These are phyloP conservation scores for Collichthys lucidus DNA, from an alignment of 2,113 vertebrate species.

Conservation along the genomic window DNA sequence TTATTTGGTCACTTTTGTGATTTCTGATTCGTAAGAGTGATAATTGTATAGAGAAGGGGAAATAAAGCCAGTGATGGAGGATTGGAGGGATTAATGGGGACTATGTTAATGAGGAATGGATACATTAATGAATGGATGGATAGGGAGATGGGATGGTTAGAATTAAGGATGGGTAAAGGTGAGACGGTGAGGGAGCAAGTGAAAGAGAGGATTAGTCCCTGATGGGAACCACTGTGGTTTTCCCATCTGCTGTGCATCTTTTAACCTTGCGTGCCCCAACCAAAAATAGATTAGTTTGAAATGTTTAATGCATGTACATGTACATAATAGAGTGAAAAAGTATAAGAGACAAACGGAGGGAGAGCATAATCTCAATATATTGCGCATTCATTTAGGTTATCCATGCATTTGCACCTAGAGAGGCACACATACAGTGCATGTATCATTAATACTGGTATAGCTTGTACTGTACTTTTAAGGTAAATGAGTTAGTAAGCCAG, in stretches of 20 bases:
- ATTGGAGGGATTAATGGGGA: not conserved
- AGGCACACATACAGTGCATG: not conserved
- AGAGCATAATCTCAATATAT: constrained; percentile 12
- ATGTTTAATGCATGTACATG: constrained; percentile 53
- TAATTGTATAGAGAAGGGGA: not conserved
- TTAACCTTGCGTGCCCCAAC: constrained; percentile 62
- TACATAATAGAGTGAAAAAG: constrained; percentile 22
- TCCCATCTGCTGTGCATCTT: constrained; percentile 67
- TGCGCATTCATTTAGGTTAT: constrained; percentile 6
- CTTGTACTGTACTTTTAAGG: not conserved
- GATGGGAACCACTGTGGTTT: constrained; percentile 59
- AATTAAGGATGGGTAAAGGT: constrained; percentile 32
- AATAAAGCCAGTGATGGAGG: not conserved
- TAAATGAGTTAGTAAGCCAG: constrained; percentile 1
- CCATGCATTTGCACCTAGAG: constrained; percentile 17
- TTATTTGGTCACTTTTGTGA: not conserved
- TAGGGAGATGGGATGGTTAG: constrained; percentile 6
- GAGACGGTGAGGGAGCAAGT: not conserved
- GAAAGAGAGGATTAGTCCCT: constrained; percentile 45
- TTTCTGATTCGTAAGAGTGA: not conserved
- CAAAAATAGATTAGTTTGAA: constrained; percentile 49
- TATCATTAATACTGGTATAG: constrained; percentile 4
- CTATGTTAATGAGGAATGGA: not conserved
- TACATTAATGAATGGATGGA: constrained; percentile 17
- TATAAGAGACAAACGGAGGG: not conserved